phyloP scores from a whole-genome alignment of 2,113 vertebrate species.

The Petrocephalus zakoni region DNA sequence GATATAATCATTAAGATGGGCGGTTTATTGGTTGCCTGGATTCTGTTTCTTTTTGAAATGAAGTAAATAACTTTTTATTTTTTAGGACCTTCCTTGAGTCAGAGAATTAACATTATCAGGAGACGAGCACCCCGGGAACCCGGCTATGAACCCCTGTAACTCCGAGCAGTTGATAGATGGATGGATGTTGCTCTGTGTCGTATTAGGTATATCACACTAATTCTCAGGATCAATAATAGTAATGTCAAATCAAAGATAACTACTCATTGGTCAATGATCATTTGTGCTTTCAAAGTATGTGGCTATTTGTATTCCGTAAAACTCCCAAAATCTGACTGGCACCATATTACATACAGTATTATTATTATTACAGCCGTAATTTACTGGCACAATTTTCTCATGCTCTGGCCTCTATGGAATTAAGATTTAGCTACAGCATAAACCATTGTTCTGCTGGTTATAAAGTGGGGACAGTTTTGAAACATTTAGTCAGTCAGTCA shows the following conservation, averaged over 20 bases:
- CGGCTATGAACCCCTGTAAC: neutral
- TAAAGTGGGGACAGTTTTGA: neutral
- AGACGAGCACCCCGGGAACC: neutral
- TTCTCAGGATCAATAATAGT: neutral
- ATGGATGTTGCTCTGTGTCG: neutral
- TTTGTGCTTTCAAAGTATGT: neutral
- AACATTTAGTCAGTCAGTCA: neutral
- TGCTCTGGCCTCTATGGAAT: neutral
- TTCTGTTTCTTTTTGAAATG: neutral
- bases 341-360: no score
- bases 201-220: neutral
- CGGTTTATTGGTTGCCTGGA: neutral
- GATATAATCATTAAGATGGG: neutral
- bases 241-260: neutral
- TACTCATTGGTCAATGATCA: neutral
- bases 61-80: neutral
- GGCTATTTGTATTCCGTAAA: neutral
- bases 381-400: neutral
- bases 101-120: neutral
- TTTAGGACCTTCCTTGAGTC: neutral
- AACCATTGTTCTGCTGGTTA: neutral
- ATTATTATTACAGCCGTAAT: neutral
- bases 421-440: neutral
- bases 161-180: neutral
- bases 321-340: neutral